Conservation (phyloP, 2,888 invertebrate species). For the Philopedon plagiatum region DNA sequence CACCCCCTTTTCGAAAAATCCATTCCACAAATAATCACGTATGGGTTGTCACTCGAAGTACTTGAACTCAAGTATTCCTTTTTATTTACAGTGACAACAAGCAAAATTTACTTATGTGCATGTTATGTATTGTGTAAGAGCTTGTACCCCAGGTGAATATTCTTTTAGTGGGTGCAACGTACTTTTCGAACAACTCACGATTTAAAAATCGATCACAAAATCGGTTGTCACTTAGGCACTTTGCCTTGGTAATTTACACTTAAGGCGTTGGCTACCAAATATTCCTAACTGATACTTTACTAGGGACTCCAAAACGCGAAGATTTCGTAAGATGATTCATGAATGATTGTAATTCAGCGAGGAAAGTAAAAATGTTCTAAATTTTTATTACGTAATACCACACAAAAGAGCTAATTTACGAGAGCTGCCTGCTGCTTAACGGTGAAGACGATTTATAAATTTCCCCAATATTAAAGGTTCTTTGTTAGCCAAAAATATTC, state of each 20-base stretch:
- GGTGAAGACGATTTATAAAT: not conserved
- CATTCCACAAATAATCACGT: not conserved
- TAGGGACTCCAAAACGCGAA: not conserved
- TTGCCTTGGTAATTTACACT: constrained; percentile 31
- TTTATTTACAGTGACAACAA: constrained; percentile 33
- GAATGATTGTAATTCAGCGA: too few relatives aligned
- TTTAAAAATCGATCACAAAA: constrained; percentile 47
- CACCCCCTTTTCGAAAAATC: too few relatives aligned
- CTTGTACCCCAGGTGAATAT: constrained; percentile 38
- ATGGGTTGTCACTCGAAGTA: not conserved
- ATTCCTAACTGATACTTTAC: not conserved
- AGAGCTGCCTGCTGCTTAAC: not conserved
- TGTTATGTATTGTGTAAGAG: constrained; percentile 29
- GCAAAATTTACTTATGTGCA: constrained; percentile 28
- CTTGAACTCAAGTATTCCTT: not conserved
- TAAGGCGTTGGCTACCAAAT: constrained; percentile 24
- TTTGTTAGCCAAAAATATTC: not conserved
- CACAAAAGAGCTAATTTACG: not conserved
- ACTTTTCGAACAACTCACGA: constrained; percentile 34
- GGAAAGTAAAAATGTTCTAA: not conserved
- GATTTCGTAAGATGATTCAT: too few relatives aligned
- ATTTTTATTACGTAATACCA: not conserved
- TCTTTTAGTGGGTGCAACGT: constrained; percentile 39
- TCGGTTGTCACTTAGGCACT: constrained; percentile 45
- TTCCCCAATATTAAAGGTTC: not conserved